Evolutionary conservation across 2,888 invertebrate species (phyloP), one percentile per base, ranked within the genome.

Genomic region (Andrena trimmerana): DNA sequence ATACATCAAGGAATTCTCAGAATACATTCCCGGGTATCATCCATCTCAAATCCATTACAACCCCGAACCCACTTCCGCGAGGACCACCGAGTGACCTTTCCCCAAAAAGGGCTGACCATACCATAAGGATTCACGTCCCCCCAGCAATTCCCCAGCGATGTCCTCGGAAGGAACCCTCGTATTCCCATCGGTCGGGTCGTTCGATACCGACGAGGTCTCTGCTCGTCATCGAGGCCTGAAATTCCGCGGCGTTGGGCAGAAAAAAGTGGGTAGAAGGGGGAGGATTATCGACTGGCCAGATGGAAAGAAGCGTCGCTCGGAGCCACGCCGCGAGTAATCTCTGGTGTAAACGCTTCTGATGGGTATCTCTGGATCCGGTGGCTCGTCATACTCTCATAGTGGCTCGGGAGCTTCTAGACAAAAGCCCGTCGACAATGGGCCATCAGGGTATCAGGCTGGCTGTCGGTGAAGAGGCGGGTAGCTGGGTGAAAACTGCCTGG

Each of bases 351-450:
- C 83, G 83, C 72, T 79, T 69, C 81, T 81, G 87, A 87, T 87
- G 83, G 79, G 72, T 81, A 87, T 83, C 86, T 81, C 79, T 85
- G 87, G 68, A 87, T 83, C 85, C 85, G 81, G 78, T 69, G 62
- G 77, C 87, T 87, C 87, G 83, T 87, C 87, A 83, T 84, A 81
- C 85, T 85, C 85, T 86, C 77, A 31, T 59, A 82, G 78, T 72
- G 29, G 78, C 79, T 81, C 76, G 71, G 29, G 57, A 88, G 81
- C 48, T 78, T 85, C 67, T 54, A 85, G 85, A 90, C 88, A 90
- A 90, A 90, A 87, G 87, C 54, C 69, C 42, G 79, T 71, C 88
- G 90, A 91, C 91, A 92, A 92, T 91, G 81, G 88, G 85, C 90
- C 88, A 90, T 90, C 90, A 89, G 88, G 73, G 83, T 88, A 89